Percentiles rank a stretch among this genome's conserved stretches.
phyloP scores from a whole-genome alignment of 2,797 vertebrate species.

The Acomys russatus region DNA sequence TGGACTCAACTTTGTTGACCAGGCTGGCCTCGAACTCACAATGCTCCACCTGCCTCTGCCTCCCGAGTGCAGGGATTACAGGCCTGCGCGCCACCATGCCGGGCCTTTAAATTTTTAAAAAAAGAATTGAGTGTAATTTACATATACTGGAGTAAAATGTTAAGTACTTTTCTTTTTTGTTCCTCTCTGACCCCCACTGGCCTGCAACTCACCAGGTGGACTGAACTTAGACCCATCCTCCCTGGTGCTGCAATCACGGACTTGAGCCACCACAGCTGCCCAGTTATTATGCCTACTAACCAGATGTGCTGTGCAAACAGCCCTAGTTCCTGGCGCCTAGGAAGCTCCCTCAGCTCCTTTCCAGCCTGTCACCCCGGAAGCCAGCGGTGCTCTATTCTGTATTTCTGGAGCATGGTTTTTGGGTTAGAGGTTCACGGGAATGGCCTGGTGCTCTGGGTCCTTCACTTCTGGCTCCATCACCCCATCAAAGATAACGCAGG shows the following conservation, averaged over 20 bases:
- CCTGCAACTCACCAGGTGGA: not conserved
- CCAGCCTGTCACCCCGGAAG: not conserved
- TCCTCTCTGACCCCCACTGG: not conserved
- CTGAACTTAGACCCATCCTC: not conserved
- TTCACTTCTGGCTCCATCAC: constrained; percentile 14
- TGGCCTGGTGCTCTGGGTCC: not conserved
- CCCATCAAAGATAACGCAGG: not conserved
- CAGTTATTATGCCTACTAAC: not conserved
- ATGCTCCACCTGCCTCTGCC: too few species aligned
- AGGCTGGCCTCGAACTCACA: too few species aligned
- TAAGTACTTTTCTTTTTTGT: not conserved
- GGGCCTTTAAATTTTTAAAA: too few species aligned
- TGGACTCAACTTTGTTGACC: too few species aligned
- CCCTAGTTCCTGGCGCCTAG: not conserved
- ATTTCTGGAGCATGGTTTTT: not conserved
- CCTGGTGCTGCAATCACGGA: not conserved
- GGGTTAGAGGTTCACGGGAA: constrained; percentile 15
- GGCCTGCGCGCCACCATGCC: too few species aligned
- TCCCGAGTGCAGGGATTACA: too few species aligned
- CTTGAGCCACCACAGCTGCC: not conserved
- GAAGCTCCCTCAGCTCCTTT: constrained; percentile 1
- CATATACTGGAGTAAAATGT: not conserved
- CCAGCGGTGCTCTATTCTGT: not conserved
- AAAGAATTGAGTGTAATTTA: not conserved
- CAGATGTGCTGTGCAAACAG: not conserved